phyloP scores from a whole-genome alignment of 2,113 vertebrate genomes.

The Pterocles orientalis region DNA sequence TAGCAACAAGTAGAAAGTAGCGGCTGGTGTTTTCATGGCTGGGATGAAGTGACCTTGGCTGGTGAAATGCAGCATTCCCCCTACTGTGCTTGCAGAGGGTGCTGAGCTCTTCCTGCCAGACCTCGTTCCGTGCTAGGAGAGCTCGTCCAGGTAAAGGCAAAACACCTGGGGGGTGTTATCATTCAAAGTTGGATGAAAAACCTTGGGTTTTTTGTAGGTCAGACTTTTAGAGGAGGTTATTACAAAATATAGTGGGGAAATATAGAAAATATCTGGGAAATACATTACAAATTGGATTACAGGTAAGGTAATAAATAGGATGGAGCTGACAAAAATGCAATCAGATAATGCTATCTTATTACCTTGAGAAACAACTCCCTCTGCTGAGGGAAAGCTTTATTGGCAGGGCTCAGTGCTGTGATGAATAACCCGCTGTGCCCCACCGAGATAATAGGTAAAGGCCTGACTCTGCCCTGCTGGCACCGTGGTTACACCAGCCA shows the following conservation, averaged over 20 bases:
- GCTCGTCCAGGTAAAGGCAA: not conserved
- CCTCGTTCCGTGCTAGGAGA: not conserved
- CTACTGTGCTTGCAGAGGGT: not conserved
- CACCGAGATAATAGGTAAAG: not conserved
- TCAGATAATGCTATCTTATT: constrained; percentile 58
- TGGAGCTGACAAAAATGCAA: constrained; percentile 54
- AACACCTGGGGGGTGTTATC: not conserved
- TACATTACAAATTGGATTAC: constrained; percentile 63
- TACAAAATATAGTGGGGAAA: not conserved
- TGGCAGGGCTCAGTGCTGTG: not conserved
- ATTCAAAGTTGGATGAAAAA: constrained; percentile 34
- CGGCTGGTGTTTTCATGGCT: not conserved
- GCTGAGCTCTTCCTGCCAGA: not conserved
- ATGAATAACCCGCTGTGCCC: not conserved
- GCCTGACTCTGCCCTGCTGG: not conserved
- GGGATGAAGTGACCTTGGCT: not conserved
- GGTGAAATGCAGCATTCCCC: not conserved
- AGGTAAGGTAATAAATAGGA: constrained; percentile 58
- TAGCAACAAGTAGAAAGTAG: not conserved
- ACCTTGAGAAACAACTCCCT: constrained; percentile 74
- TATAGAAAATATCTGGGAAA: constrained; percentile 28
- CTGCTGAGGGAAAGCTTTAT: constrained; percentile 66
- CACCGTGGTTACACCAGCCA: not conserved
- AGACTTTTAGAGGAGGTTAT: constrained; percentile 4
- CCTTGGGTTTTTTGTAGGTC: not conserved